A percentile compares a stretch with the other conserved stretches of the same genome.
phyloP scores from a whole-genome alignment of 1,140 invertebrate genomes.

The Maconellicoccus hirsutus region DNA sequence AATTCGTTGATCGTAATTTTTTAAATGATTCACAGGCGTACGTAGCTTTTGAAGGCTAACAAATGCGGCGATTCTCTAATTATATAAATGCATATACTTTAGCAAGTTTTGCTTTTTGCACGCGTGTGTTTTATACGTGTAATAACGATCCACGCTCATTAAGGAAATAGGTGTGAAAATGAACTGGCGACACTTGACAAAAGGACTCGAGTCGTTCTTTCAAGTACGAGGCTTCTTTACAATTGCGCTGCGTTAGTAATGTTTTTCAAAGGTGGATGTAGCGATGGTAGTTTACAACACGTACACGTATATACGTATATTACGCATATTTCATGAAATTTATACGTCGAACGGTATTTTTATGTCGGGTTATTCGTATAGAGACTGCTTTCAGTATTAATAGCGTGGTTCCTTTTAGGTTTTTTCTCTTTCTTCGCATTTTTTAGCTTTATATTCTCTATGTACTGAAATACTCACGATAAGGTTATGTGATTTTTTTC shows the following conservation, averaged over 20 bases:
- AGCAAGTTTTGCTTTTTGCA: background rate
- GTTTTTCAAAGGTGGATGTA: background rate
- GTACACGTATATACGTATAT: too few species aligned
- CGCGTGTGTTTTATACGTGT: background rate
- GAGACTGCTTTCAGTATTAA: slow-evolving; percentile 4
- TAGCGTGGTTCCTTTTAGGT: background rate
- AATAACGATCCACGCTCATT: slow-evolving; percentile 3
- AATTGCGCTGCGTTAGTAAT: slow-evolving; percentile 3
- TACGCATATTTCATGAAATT: background rate
- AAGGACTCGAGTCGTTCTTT: background rate
- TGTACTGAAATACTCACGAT: too few species aligned
- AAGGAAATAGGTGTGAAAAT: slow-evolving; percentile 9
- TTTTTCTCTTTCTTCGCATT: too few species aligned
- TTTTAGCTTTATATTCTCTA: too few species aligned
- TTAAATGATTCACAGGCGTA: background rate
- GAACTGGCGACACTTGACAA: background rate
- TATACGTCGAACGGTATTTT: background rate
- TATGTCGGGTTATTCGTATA: background rate
- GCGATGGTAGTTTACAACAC: too few species aligned
- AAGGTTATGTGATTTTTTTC: background rate
- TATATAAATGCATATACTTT: background rate
- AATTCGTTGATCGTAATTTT: background rate
- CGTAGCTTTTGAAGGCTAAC: background rate
- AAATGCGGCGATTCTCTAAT: background rate
- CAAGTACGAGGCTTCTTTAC: background rate